A percentile compares a stretch with the other conserved stretches of the same genome.
phyloP scores from a whole-genome alignment of 2,113 vertebrate species.

The Opisthocomus hoazin region DNA sequence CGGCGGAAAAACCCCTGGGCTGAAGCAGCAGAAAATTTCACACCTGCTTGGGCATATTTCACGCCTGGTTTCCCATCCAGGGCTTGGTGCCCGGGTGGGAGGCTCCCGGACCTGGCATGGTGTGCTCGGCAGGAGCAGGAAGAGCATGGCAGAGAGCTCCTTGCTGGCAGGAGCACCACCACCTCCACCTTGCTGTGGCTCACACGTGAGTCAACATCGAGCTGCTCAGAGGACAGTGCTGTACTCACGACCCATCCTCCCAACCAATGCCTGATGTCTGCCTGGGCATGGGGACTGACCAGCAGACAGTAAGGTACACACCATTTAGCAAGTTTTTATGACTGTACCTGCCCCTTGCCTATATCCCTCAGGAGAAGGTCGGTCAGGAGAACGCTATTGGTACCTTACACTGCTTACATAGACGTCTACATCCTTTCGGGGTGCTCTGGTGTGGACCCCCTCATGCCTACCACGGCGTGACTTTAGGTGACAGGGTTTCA shows the following conservation, averaged over 20 bases:
- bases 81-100: not conserved
- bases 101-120: not conserved
- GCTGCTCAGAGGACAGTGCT: not conserved
- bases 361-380: not conserved
- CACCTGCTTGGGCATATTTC: conserved; percentile 17
- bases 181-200: fast-evolving
- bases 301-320: not conserved
- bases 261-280: not conserved
- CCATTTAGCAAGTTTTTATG: not conserved
- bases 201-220: not conserved
- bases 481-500: not conserved
- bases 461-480: fast-evolving
- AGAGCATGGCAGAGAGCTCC: fast-evolving
- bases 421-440: not conserved
- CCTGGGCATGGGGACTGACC: not conserved
- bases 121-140: not conserved
- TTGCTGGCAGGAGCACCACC: fast-evolving
- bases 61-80: not conserved
- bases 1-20: not conserved
- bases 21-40: not conserved
- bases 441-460: not conserved
- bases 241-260: not conserved
- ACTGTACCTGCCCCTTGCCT: not conserved
- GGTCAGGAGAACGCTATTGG: not conserved
- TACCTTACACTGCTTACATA: not conserved